phyloP scores from a whole-genome alignment of 2,113 vertebrate species.

The Delphinapterus leucas region DNA sequence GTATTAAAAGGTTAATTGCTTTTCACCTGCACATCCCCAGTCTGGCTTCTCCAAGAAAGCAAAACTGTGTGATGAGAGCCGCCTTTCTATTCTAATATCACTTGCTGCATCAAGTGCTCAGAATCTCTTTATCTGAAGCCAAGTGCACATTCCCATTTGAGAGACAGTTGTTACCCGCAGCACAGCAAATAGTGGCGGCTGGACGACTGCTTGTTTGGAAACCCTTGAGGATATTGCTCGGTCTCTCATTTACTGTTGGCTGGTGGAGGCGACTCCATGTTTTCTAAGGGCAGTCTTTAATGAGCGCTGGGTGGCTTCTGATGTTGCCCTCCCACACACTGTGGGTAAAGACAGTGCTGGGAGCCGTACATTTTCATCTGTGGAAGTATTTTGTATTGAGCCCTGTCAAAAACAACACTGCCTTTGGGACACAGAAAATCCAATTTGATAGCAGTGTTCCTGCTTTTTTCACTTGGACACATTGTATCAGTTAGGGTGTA shows the following conservation, averaged over 20 bases:
- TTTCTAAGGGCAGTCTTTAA: conserved; percentile 63
- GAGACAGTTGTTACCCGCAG: conserved; percentile 35
- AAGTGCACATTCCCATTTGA: conserved; percentile 45
- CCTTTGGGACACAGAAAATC: conserved; percentile 64
- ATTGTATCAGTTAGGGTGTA: conserved; percentile 10
- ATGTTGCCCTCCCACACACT: conserved; percentile 23
- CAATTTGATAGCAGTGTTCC: conserved; percentile 60
- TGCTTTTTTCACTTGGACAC: neutral
- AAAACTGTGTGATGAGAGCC: neutral
- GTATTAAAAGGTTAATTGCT: conserved; percentile 70
- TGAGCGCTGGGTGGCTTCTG: conserved; percentile 43
- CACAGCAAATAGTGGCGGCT: neutral
- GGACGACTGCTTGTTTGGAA: conserved; percentile 43
- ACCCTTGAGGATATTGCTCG: conserved; percentile 17
- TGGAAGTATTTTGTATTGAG: conserved; percentile 55
- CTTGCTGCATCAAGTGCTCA: neutral
- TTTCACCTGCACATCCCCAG: conserved; percentile 35
- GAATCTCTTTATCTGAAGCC: conserved; percentile 53
- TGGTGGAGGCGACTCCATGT: neutral
- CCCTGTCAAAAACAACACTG: conserved; percentile 65
- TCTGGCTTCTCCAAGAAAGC: conserved; percentile 21
- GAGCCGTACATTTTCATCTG: conserved; percentile 70
- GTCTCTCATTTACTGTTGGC: conserved; percentile 40
- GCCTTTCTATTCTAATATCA: neutral
- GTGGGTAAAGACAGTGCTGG: neutral